Percentiles rank a stretch among this genome's conserved stretches.
Evolutionary conservation across 2,113 vertebrate genomes (phyloP).

Genomic region (Pteronura brasiliensis): DNA sequence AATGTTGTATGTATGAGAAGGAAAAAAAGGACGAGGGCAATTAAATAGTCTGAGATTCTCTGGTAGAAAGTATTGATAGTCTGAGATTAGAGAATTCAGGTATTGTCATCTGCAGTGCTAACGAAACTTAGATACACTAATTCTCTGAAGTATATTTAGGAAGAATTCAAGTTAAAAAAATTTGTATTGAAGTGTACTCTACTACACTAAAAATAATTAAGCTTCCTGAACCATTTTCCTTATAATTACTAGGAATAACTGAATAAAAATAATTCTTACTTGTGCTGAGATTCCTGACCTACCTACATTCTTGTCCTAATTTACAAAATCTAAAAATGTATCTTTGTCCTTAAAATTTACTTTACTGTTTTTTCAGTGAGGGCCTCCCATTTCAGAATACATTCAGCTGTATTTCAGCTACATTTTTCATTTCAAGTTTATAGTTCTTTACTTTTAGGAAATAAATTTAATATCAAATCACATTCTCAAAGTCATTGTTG

Average conservation of each 20-base stretch:
- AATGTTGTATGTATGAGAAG: background rate
- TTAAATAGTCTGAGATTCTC: background rate
- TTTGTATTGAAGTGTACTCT: background rate
- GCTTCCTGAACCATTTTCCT: background rate
- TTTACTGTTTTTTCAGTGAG: background rate
- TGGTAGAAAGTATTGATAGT: background rate
- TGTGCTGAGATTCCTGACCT: background rate
- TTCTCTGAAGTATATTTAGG: background rate
- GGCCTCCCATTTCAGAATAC: background rate
- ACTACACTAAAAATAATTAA: background rate
- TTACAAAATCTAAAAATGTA: background rate
- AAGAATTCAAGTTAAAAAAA: background rate
- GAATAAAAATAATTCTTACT: background rate
- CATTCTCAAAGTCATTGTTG: background rate
- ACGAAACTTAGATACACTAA: background rate
- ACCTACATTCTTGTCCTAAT: background rate
- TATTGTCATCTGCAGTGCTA: background rate
- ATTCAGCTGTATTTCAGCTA: background rate
- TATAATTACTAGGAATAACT: background rate
- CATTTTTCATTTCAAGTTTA: background rate
- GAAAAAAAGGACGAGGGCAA: background rate
- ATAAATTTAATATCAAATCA: background rate
- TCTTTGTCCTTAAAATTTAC: background rate
- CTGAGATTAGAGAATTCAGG: background rate
- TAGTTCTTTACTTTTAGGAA: constrained; percentile 9